Conservation (phyloP, 2,113 vertebrate species). For the Eira barbara region DNA sequence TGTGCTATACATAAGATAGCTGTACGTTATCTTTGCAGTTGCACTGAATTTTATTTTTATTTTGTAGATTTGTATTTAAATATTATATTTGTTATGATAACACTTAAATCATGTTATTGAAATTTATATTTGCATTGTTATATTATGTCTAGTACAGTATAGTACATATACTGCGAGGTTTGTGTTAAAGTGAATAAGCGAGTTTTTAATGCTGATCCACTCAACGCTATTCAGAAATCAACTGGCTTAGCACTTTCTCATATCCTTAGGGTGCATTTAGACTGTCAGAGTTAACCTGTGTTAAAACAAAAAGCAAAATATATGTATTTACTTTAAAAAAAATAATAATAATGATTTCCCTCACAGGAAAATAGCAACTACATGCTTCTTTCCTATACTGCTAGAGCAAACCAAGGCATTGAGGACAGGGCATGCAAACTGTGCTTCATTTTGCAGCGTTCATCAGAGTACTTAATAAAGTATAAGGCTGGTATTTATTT, state of each 20-base stretch:
- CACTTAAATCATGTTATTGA: neutral
- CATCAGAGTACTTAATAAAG: conserved; percentile 90
- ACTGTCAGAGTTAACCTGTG: conserved; percentile 67
- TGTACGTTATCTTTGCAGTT: conserved; percentile 91
- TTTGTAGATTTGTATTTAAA: conserved; percentile 79
- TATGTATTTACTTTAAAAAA: conserved; percentile 62
- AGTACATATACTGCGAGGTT: conserved; percentile 91
- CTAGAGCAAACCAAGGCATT: conserved; percentile 81
- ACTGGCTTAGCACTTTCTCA: neutral
- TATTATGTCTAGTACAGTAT: conserved; percentile 87
- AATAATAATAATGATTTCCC: conserved; percentile 65
- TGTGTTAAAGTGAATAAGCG: conserved; percentile 89
- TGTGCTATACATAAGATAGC: conserved; percentile 79
- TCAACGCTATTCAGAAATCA: neutral
- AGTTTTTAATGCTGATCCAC: conserved; percentile 81
- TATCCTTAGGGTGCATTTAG: neutral
- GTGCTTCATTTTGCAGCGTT: conserved; percentile 87
- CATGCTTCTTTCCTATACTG: conserved; percentile 81
- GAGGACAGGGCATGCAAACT: conserved; percentile 87
- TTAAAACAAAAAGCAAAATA: conserved; percentile 67
- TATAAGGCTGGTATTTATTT: conserved; percentile 96
- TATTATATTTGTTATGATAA: neutral
- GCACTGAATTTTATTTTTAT: conserved; percentile 84
- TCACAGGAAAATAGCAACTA: conserved; percentile 78
- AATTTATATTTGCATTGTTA: conserved; percentile 12